These are phyloP conservation scores for Platycheirus albimanus DNA, from an alignment of 2,888 invertebrate genomes.

Conservation along the genomic window DNA sequence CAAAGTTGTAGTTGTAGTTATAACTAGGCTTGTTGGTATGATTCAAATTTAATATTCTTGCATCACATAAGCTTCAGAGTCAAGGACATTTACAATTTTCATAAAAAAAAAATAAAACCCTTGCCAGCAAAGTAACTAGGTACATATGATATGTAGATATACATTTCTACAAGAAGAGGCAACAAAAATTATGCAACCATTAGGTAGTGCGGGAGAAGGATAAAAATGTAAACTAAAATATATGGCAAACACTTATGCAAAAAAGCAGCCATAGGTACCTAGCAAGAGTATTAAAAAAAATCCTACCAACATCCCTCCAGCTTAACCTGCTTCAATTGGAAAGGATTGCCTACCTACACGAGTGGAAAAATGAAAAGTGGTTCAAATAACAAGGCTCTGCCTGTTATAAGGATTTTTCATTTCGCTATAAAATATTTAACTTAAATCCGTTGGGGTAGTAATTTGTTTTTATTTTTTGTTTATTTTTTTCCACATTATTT, in stretches of 20 bases:
- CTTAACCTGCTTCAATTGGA: background rate
- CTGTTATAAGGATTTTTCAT: slow-evolving; percentile 8
- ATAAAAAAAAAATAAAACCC: slow-evolving; percentile 24
- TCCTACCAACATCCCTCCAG: background rate
- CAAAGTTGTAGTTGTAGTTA: no score
- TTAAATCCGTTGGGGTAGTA: background rate
- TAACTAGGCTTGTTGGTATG: slow-evolving; percentile 5
- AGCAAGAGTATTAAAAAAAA: background rate
- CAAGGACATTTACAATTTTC: slow-evolving; percentile 41
- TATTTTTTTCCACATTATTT: background rate
- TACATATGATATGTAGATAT: no score
- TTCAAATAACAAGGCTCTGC: slow-evolving; percentile 7
- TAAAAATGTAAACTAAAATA: slow-evolving; percentile 18
- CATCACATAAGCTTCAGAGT: slow-evolving; percentile 20
- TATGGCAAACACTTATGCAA: slow-evolving; percentile 25
- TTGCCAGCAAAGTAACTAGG: slow-evolving; percentile 5
- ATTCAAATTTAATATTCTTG: slow-evolving; percentile 11
- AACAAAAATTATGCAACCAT: slow-evolving; percentile 15
- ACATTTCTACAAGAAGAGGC: background rate
- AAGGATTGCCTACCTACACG: background rate
- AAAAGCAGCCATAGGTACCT: no score
- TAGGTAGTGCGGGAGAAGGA: slow-evolving; percentile 20
- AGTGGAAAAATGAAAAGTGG: slow-evolving; percentile 27
- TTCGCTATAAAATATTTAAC: slow-evolving; percentile 8
- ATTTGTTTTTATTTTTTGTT: background rate